Evolutionary conservation across 1,140 invertebrate species (phyloP), one percentile per base, ranked within the genome.

Genomic region (Zaprionus lachaisei): DNA sequence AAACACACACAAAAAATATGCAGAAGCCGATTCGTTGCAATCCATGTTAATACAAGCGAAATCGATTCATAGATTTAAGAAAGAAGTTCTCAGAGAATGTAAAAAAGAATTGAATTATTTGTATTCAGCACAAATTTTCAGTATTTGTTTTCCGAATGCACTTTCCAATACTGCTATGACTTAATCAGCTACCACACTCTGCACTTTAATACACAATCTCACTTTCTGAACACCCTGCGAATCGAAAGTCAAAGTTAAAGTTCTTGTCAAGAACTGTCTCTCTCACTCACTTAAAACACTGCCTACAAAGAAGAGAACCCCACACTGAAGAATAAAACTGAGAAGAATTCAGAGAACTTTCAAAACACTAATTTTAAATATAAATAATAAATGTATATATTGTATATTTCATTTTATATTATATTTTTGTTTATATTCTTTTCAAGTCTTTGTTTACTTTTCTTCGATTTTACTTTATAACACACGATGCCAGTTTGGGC

Each of bases 31-130:
- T 62, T 71, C 81, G 63, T 69, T 72, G 57, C 51, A 28, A 15
- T 51, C 57, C 76, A 68, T 75, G 68, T 63, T 77, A 84, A 76
- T 77, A 77, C 26, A 44, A 79, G 73, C 47, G 72, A 87, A 87
- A 84, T 87, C 85, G 78, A 89, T 89, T 84, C 70, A 57, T 24
- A 62, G 44, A 38, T 56, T 38, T 44, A 15, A 17, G 11, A 14
- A 31, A 17, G 26, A 26, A 7, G 22, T 22, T 63, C 54, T 11
- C 22, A 15, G 7, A 26, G n/a, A 56, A n/a, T 17, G 20, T 2
- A 3, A 17, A 47, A 6, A 9, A 3, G 9, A 17, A 14, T 17
- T n/a, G 2, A 44, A 44, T 17, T 44, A 1, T 44, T 44, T 17
- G 17, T 24, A 12, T 22, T 5, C n/a, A 41, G 15, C 38, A 41